Base-by-base conservation (phyloP, 64 coral and sea anemone species). In the Pocillopora damicornis region DNA sequence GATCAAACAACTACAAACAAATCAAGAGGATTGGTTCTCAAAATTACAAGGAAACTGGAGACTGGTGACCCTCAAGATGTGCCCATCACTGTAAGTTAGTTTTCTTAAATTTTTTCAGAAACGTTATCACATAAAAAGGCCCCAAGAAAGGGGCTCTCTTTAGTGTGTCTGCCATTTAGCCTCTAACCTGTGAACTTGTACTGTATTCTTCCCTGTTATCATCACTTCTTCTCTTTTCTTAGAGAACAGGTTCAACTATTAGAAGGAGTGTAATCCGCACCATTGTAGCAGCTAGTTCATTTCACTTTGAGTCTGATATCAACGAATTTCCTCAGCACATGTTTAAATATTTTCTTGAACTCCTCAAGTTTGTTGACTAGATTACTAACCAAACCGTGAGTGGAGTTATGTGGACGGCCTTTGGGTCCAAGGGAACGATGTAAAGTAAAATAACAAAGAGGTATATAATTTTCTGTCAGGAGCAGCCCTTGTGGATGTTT, bases 11-110 rank as follows among this genome's bases (percentile, higher is more conserved):
- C 65, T 42, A 25, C 16, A 23, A 42, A 85, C 36, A 85, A 67
- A 26, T 85, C 81, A 85, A 71, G 37, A 14, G 15, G 20, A 15
- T 37, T 23, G n/a, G 38, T 85, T 5, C 37, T 85, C 13, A 22
- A 51, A 8, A 85, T 85, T 20, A 72, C 15, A 9, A 71, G 81
- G 25, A 85, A 85, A 45, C 81, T 85, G 57, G 81, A 85, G 20
- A 85, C 81, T 15, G 81, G 81, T 0, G 81, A 85, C 37, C 63
- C 81, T 26, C 81, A 58, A 58, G 81, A 85, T 72, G 81, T 85
- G 17, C 81, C 81, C 9, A 85, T 85, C 37, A 85, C 65, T 11
- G 81, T 85, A 58, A 85, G 81, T 58, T 35, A 72, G 22, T 72
- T 45, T 7, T 11, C 38, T 66, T 7, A 63, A 15, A 63, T 63